phyloP scores from a whole-genome alignment of 2,113 vertebrate species.

The Epinephelus lanceolatus region DNA sequence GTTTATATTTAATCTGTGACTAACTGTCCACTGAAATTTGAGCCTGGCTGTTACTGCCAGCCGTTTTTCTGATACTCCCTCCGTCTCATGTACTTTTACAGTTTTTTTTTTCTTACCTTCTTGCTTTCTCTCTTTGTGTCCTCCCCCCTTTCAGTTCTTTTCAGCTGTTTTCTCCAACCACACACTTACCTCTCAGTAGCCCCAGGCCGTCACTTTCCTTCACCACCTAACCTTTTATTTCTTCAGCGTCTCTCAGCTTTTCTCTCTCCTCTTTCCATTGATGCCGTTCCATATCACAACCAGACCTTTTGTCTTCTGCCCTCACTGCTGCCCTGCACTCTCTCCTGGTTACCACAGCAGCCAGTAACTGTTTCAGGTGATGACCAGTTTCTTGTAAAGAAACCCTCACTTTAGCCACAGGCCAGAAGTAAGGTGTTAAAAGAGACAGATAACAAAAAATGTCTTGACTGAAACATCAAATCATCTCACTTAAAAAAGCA shows the following conservation, averaged over 20 bases:
- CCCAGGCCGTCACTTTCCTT: slow-evolving; percentile 26
- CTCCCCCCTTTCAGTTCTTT: neutral
- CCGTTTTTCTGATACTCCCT: neutral
- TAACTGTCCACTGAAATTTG: neutral
- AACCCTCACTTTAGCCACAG: neutral
- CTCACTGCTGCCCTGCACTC: slow-evolving; percentile 4
- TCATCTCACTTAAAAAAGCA: neutral
- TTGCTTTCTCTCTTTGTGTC: neutral
- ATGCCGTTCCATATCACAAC: slow-evolving; percentile 38
- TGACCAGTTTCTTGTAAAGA: slow-evolving; percentile 18
- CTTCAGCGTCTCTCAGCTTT: neutral
- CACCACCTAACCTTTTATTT: slow-evolving; percentile 38
- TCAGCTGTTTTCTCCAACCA: slow-evolving; percentile 26
- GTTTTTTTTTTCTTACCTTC: neutral
- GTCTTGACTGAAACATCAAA: neutral
- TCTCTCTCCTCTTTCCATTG: slow-evolving; percentile 30
- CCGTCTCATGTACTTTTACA: neutral
- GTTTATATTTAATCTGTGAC: neutral
- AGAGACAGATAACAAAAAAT: neutral
- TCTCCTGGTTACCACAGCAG: slow-evolving; percentile 28
- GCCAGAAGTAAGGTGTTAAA: neutral
- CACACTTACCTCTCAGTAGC: slow-evolving; percentile 14
- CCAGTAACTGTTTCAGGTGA: slow-evolving; percentile 11
- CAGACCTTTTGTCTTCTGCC: slow-evolving; percentile 38
- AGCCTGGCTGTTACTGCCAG: neutral